Evolutionary conservation across 2,113 vertebrate species (phyloP).

Genomic region (Phalacrocorax carbo): DNA sequence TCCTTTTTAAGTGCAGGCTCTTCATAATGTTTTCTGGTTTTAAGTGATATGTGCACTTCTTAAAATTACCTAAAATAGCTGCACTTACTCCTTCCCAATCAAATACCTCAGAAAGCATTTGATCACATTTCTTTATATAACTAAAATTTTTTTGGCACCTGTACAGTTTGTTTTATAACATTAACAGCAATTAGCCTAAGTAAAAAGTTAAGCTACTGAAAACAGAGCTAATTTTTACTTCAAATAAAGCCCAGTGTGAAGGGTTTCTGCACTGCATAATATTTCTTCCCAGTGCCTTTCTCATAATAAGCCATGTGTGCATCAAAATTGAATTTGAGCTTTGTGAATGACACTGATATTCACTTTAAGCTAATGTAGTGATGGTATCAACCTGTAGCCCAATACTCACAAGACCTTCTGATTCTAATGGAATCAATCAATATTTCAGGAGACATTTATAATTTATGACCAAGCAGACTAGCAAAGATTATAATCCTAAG

Average conservation of each 20-base stretch:
- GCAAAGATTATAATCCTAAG: slow-evolving; percentile 51
- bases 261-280: neutral
- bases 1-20: neutral
- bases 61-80: neutral
- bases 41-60: neutral
- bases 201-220: neutral
- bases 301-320: neutral
- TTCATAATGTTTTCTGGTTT: neutral
- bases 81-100: neutral
- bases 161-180: neutral
- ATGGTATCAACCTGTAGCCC: slow-evolving; percentile 60
- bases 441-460: slow-evolving; percentile 78
- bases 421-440: slow-evolving; percentile 76
- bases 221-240: neutral
- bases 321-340: slow-evolving; percentile 64
- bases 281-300: neutral
- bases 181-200: neutral
- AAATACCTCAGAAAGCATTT: neutral
- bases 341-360: slow-evolving; percentile 63
- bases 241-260: neutral
- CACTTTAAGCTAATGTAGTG: slow-evolving; percentile 45
- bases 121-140: neutral
- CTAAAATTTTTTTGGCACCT: neutral
- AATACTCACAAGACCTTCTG: slow-evolving; percentile 56
- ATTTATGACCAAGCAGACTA: slow-evolving; percentile 58